A percentile compares a stretch with the other conserved stretches of the same genome.
Conservation (phyloP, 2,113 vertebrate genomes). For the Oryzias curvinotus region DNA sequence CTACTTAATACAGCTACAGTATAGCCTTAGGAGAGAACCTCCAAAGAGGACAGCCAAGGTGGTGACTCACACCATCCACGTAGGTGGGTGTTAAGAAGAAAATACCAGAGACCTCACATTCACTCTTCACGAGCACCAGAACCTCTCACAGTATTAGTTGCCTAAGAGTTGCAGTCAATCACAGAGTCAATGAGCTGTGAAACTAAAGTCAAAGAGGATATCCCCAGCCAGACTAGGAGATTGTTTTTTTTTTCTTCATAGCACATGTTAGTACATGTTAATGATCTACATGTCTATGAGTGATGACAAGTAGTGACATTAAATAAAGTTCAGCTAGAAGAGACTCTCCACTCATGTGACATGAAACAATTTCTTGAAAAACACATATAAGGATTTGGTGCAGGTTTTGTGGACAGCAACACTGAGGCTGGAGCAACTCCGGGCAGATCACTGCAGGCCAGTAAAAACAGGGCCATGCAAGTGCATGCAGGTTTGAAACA, state of each 20-base stretch:
- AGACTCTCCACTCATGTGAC: no score
- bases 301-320: background rate
- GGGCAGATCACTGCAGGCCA: no score
- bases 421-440: no score
- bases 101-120: no score
- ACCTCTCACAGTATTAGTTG: background rate
- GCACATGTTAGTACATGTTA: background rate
- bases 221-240: background rate
- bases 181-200: background rate
- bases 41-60: background rate
- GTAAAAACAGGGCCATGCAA: no score
- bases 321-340: background rate
- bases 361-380: no score
- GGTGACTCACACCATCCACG: background rate
- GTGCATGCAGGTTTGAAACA: no score
- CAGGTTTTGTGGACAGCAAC: no score
- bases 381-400: no score
- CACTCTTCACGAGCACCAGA: no score
- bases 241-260: background rate
- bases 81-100: background rate
- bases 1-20: background rate
- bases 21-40: background rate
- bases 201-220: constrained; percentile 1
- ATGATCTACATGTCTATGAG: background rate
- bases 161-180: background rate